Percentiles rank a stretch among this genome's conserved stretches.
phyloP scores from a whole-genome alignment of 2,113 vertebrate species.

The Corapipo altera region DNA sequence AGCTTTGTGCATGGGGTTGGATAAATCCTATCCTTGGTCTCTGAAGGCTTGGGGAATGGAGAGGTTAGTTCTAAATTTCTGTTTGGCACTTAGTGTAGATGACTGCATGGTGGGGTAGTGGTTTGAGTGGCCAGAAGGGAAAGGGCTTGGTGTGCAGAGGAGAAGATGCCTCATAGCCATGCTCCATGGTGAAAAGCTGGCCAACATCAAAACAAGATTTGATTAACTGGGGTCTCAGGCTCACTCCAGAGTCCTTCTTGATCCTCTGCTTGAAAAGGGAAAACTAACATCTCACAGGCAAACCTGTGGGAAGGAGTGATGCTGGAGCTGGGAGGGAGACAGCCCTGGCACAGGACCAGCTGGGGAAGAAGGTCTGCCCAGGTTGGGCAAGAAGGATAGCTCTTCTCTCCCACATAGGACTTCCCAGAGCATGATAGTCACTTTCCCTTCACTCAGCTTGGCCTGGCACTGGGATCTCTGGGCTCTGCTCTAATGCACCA shows the following conservation, averaged over 20 bases:
- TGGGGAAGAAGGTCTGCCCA: not conserved
- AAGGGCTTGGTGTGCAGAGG: not conserved
- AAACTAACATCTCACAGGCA: accelerated
- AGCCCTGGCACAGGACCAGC: accelerated
- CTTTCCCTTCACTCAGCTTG: not conserved
- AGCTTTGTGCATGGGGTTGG: accelerated
- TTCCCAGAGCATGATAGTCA: not conserved
- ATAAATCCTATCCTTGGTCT: not conserved
- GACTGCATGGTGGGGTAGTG: accelerated
- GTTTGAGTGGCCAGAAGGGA: not conserved
- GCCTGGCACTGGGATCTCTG: not conserved
- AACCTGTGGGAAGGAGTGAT: not conserved
- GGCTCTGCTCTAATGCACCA: not conserved
- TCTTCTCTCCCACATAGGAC: not conserved
- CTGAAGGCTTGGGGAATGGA: not conserved
- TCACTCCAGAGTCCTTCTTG: not conserved
- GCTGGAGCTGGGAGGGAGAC: not conserved
- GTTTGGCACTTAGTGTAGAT: not conserved
- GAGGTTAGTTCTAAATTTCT: not conserved
- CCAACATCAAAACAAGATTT: not conserved
- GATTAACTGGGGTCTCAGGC: not conserved
- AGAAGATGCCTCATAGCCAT: not conserved
- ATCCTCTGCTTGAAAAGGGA: not conserved
- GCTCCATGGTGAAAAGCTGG: not conserved
- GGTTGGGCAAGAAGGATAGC: not conserved